Percentiles rank a stretch among this genome's conserved stretches.
Conservation (phyloP, 2,797 vertebrate genomes). For the Pseudopleuronectes americanus region DNA sequence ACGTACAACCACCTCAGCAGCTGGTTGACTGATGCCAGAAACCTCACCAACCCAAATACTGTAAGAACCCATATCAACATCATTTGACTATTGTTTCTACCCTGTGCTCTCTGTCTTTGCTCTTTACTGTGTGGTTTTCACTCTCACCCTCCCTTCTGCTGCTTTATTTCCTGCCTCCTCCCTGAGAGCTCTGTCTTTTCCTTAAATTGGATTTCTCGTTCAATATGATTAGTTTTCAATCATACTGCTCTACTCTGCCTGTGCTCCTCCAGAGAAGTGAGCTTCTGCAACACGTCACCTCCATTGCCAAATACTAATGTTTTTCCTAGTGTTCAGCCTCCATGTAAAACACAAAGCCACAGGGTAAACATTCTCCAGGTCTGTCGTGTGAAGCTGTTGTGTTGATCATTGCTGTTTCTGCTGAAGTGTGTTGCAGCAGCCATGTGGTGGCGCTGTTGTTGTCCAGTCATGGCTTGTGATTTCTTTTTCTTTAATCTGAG, state of each 20-base stretch:
- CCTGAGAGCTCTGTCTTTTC: constrained; percentile 27
- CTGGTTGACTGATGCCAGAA: constrained; percentile 99
- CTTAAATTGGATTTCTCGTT: constrained; percentile 56
- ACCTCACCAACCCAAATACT: constrained; percentile 99
- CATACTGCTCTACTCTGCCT: constrained; percentile 23
- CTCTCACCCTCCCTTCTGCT: neutral
- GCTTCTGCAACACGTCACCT: constrained; percentile 21
- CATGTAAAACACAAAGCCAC: too few species aligned
- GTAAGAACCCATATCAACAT: constrained; percentile 82
- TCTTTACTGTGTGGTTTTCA: neutral
- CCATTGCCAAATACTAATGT: neutral
- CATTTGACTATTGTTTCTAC: neutral
- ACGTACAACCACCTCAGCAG: constrained; percentile 99
- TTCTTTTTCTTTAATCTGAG: constrained; percentile 1
- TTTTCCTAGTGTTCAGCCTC: neutral
- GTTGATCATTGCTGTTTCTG: neutral
- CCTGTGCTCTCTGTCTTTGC: neutral
- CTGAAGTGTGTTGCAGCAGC: neutral
- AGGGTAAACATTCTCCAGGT: too few species aligned
- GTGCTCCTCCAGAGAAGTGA: constrained; percentile 21
- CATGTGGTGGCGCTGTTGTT: constrained; percentile 6
- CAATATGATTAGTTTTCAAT: constrained; percentile 62
- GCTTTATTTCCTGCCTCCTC: neutral
- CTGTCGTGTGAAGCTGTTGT: neutral
- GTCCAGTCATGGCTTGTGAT: neutral